These are phyloP conservation scores for Hymenopus coronatus DNA, from an alignment of 2,888 invertebrate genomes.

Conservation along the genomic window DNA sequence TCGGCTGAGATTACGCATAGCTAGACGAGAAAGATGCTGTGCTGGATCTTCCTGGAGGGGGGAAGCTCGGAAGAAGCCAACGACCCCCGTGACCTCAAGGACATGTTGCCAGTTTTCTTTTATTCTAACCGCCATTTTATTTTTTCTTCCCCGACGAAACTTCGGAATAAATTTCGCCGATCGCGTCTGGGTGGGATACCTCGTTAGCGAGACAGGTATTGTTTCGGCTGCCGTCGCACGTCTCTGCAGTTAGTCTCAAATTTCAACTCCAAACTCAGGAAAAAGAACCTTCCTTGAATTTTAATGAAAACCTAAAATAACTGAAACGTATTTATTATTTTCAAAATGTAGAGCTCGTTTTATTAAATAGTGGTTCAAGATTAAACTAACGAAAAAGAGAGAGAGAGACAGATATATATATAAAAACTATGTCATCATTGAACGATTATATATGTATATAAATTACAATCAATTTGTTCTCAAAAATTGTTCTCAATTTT, in stretches of 20 bases:
- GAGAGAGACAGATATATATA: no score
- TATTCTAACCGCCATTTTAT: background rate
- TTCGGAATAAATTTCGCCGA: background rate
- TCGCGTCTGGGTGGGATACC: background rate
- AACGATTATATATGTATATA: no score
- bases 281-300: no score
- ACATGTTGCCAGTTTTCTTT: slow-evolving; percentile 20
- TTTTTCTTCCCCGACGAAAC: background rate
- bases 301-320: no score
- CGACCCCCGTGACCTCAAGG: slow-evolving; percentile 20
- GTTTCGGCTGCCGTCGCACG: background rate
- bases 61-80: background rate
- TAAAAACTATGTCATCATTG: no score
- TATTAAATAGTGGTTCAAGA: no score
- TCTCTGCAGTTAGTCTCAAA: background rate
- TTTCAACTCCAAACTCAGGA: background rate
- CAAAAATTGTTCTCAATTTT: no score
- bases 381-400: no score
- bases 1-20: background rate
- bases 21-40: background rate
- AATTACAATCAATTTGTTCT: no score
- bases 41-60: background rate
- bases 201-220: background rate
- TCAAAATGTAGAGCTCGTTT: no score
- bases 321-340: no score